Percentiles rank a stretch among this genome's conserved stretches.
phyloP scores from a whole-genome alignment of 2,888 invertebrate species.

The Ophraella communa region DNA sequence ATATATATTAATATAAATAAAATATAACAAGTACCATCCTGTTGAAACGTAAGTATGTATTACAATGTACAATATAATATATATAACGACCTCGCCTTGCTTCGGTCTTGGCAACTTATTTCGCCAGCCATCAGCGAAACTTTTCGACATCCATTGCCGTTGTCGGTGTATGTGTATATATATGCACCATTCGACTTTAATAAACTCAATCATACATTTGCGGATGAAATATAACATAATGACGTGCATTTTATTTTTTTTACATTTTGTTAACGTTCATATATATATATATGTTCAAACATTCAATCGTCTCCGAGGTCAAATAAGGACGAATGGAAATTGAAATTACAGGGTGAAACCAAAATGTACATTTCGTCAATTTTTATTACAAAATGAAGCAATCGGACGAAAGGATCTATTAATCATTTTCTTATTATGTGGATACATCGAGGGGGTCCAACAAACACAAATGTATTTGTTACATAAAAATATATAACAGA shows the following conservation, averaged over 20 bases:
- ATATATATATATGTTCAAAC: constrained; percentile 29
- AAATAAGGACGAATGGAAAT: constrained; percentile 31
- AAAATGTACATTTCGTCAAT: no score
- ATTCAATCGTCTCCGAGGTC: constrained; percentile 34
- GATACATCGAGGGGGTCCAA: no score
- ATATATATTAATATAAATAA: constrained; percentile 60
- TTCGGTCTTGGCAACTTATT: constrained; percentile 35
- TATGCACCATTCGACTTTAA: constrained; percentile 42
- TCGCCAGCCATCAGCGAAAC: constrained; percentile 11
- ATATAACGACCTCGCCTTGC: constrained; percentile 53
- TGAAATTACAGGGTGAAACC: constrained; percentile 18
- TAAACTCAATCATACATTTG: constrained; percentile 45
- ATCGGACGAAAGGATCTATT: no score
- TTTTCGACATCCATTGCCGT: neutral
- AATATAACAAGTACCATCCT: constrained; percentile 59
- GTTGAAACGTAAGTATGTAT: constrained; percentile 40
- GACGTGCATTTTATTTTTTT: constrained; percentile 35
- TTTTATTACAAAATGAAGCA: no score
- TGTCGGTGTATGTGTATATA: constrained; percentile 11
- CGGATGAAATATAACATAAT: constrained; percentile 41
- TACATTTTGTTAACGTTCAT: constrained; percentile 18
- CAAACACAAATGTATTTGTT: no score
- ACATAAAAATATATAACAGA: no score
- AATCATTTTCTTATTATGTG: no score
- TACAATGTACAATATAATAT: constrained; percentile 44